Percentiles rank a stretch among this genome's conserved stretches.
Evolutionary conservation across 2,797 vertebrate species (phyloP).

Genomic region (Poeciliopsis paucimaculata): DNA sequence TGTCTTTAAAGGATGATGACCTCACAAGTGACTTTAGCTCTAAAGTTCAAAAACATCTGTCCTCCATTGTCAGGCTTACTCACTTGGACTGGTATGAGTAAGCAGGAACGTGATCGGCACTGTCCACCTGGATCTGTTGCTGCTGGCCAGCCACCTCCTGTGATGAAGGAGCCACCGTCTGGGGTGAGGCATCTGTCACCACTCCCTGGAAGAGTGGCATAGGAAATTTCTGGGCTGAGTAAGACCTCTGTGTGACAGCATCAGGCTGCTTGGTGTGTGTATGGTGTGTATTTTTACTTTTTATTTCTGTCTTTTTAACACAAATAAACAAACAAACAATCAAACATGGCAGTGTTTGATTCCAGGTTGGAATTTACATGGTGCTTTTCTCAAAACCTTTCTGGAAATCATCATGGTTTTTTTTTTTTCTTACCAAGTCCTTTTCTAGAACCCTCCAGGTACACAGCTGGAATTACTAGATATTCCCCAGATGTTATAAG

Average conservation of each 20-base stretch:
- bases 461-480: too few relatives aligned
- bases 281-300: not conserved
- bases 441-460: not conserved
- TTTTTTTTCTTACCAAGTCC: not conserved
- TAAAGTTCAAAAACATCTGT: not conserved
- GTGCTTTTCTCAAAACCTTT: not conserved
- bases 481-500: not conserved
- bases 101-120: conserved; percentile 89
- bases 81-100: conserved; percentile 98
- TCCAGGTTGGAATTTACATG: not conserved
- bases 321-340: not conserved
- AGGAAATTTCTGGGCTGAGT: conserved; percentile 34
- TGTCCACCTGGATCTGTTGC: conserved; percentile 95
- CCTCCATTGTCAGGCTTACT: conserved; percentile 51
- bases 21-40: not conserved
- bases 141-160: conserved; percentile 94
- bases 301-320: not conserved
- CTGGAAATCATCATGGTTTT: not conserved
- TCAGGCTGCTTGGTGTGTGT: not conserved
- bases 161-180: conserved; percentile 93
- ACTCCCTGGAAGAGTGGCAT: conserved; percentile 84
- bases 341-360: too few relatives aligned
- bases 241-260: not conserved
- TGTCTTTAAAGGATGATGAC: not conserved
- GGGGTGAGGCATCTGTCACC: conserved; percentile 93